Base-by-base conservation (phyloP, 2,113 vertebrate genomes). In the Rhagologus leucostigma region DNA sequence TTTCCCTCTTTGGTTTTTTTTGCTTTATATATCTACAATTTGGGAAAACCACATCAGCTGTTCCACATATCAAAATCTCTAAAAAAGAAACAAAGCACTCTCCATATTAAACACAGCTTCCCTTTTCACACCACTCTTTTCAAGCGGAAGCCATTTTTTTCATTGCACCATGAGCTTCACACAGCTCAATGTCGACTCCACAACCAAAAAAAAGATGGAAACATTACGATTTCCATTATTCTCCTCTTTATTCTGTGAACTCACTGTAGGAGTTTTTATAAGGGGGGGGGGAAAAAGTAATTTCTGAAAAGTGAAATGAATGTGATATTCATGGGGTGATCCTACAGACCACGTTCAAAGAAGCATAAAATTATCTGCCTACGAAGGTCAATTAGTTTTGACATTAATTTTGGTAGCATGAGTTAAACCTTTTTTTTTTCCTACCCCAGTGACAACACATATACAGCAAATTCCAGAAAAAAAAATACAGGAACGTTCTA, bases 341-440 rank as follows among this genome's bases (percentile, higher is more conserved):
- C 74, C 11, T 7, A 56, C 71, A 76, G 87, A 70, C 44, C 46
- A 63, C 16, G 33, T 93, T 96, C 27, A 86, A 92, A 93, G 78
- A 13, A 87, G 88, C 80, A 92, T 62, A 90, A 94, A 93, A 92
- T 95, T 64, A 94, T 92, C 85, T 94, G 65, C 77, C 59, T 89
- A 44, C n/a, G 56, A 90, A 93, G 70, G 87, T 91, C 87, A 84
- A 93, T 89, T 93, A 81, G 81, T 82, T 92, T 63, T 90, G 62
- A 94, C 92, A 94, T 85, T 79, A 67, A 85, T 96, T 95, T 89
- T 86, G 78, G 37, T 39, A 70, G 29, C 32, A 17, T 29, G 59
- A 89, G 27, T 57, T 76, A 69, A 67, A 89, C 7, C 22, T 49
- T 60, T 75, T 87, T 78, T 74, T 78, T 65, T 41, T 11, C 11